Evolutionary conservation across 2,888 invertebrate genomes (phyloP), one percentile per base, ranked within the genome.

Genomic region (Epirrhoe tristata): DNA sequence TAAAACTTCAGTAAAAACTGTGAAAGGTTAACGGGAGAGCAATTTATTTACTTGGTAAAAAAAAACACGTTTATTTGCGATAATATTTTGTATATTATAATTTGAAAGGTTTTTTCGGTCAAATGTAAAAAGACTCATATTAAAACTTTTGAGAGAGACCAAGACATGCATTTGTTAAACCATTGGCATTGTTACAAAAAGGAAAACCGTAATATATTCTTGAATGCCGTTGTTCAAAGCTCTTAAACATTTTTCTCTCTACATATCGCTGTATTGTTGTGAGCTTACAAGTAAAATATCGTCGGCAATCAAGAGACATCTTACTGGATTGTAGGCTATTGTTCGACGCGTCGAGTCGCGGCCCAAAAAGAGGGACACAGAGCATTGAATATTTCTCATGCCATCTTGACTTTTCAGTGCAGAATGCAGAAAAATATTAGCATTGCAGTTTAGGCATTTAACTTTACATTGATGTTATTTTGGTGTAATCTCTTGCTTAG

Each of bases 1-100:
- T 69, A 68, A 43, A 73, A 74, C 73, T 71, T 72, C 67, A 70
- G 67, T 74, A 69, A 71, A 74, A 75, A 71, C 66, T 78, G 77
- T 67, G 46, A n/a, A 61, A 24, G 16, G 34, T 60, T 16, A 14
- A 43, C 5, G 12, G 39, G 39, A 43, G 5, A 43, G 39, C 39
- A 43, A 43, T 43, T 43, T 12, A 39, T 39, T 39, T 39, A 39
- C 10, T 39, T 39, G 8, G 39, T 10, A 43, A 43, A 39, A 12
- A 43, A 43, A 39, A 43, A 43, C 39, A 12, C 39, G 4, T 39
- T 8, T 8, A 8, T 39, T 1, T 39, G 36, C 36, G 5, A 12
- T 43, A 43, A 12, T 12, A 12, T 43, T 43, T 10, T 10, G 39
- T 12, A 3, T 24, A 24, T 24, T 24, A 24, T 24, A 24, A 24